phyloP scores from a whole-genome alignment of 1,140 invertebrate species.

The Glomeris maerens region DNA sequence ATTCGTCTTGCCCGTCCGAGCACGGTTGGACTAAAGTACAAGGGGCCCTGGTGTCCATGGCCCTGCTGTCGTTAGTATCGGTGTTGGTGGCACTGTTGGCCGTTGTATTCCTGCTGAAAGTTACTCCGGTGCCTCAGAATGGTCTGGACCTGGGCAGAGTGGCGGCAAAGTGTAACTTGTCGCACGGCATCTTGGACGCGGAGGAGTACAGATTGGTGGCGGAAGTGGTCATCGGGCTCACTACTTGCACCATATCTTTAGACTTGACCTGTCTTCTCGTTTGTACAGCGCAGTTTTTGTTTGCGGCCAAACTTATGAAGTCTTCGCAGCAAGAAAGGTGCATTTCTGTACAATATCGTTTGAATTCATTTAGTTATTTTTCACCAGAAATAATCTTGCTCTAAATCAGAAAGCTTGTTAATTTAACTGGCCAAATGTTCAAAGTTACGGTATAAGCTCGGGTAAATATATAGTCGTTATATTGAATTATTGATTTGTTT shows the following conservation, averaged over 20 bases:
- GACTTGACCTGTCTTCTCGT: conserved; percentile 82
- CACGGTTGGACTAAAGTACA: too few relatives aligned
- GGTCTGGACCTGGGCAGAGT: conserved; percentile 30
- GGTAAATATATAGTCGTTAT: too few relatives aligned
- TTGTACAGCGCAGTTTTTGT: conserved; percentile 84
- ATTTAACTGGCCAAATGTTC: too few relatives aligned
- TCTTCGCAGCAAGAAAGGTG: conserved; percentile 47
- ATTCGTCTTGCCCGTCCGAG: too few relatives aligned
- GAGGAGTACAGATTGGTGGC: conserved; percentile 75
- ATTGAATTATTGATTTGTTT: too few relatives aligned
- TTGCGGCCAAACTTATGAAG: conserved; percentile 76
- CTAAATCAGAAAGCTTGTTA: too few relatives aligned
- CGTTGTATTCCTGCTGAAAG: conserved; percentile 67
- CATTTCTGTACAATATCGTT: conserved; percentile 15
- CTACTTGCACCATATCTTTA: conserved; percentile 68
- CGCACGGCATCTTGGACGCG: conserved; percentile 38
- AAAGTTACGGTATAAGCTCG: too few relatives aligned
- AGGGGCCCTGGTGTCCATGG: conserved; percentile 69
- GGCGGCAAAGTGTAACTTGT: conserved; percentile 37
- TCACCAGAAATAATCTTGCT: too few relatives aligned
- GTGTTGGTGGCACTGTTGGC: conserved; percentile 65
- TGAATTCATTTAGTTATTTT: conserved; percentile 4
- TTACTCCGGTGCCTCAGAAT: conserved; percentile 40
- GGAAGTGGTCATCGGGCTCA: conserved; percentile 75
- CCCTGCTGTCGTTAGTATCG: conserved; percentile 67